These are phyloP conservation scores for Ligdia adustata DNA, from an alignment of 2,888 invertebrate species.

Conservation along the genomic window DNA sequence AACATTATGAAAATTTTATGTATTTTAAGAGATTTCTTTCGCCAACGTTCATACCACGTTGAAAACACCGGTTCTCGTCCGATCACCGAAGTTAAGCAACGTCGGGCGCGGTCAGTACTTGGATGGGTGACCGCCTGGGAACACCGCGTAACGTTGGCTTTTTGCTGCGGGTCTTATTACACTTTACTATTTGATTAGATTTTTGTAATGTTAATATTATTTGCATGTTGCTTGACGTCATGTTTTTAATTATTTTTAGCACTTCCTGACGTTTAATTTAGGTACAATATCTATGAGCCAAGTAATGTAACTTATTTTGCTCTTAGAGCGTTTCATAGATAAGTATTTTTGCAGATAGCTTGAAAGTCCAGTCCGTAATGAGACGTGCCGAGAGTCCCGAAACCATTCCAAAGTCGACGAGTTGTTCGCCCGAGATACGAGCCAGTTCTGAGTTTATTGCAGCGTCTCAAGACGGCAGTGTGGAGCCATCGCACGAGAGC, in stretches of 20 bases:
- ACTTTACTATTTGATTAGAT: too few species aligned
- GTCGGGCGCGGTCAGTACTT: slow-evolving; percentile 80
- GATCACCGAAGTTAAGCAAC: slow-evolving; percentile 78
- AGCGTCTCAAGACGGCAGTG: slow-evolving; percentile 32
- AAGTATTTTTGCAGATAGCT: slow-evolving; percentile 31
- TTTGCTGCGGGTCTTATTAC: too few species aligned
- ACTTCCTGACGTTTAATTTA: too few species aligned
- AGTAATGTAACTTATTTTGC: slow-evolving; percentile 55
- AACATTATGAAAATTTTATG: too few species aligned
- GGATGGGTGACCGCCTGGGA: slow-evolving; percentile 79
- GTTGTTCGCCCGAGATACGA: slow-evolving; percentile 39
- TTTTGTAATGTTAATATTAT: too few species aligned
- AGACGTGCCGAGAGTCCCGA: slow-evolving; percentile 40
- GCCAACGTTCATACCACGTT: slow-evolving; percentile 66
- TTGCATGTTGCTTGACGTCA: too few species aligned
- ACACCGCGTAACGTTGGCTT: slow-evolving; percentile 57
- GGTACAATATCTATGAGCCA: too few species aligned
- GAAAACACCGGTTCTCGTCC: slow-evolving; percentile 73
- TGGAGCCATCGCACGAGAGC: slow-evolving; percentile 48
- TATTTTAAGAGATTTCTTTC: too few species aligned
- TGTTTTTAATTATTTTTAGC: too few species aligned
- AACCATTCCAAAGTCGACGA: slow-evolving; percentile 37
- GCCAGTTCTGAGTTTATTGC: slow-evolving; percentile 35
- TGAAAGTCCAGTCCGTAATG: slow-evolving; percentile 27
- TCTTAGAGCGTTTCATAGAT: too few species aligned